Percentiles rank a stretch among this genome's conserved stretches.
phyloP scores from a whole-genome alignment of 2,888 invertebrate genomes.

The Agelastica alni region DNA sequence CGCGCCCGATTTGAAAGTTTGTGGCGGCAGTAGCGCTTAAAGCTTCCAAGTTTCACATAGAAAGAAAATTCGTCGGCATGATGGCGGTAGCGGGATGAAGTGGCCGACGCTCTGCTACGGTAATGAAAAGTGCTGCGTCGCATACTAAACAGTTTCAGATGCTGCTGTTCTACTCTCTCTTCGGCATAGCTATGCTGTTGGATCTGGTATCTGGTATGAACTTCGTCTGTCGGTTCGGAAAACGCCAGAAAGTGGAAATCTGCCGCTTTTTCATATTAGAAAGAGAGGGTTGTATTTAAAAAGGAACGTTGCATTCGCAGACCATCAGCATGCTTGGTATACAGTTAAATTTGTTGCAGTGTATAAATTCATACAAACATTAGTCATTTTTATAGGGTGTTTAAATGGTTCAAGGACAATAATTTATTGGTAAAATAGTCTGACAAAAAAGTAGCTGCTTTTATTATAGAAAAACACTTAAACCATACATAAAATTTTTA shows the following conservation, averaged over 20 bases:
- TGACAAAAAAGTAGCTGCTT: no score
- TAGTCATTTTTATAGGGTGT: no score
- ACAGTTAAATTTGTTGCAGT: no score
- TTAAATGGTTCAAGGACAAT: no score
- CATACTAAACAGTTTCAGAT: slow-evolving; percentile 60
- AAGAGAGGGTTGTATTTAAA: not conserved
- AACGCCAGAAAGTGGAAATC: slow-evolving; percentile 13
- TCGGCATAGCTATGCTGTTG: slow-evolving; percentile 1
- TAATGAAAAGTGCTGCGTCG: slow-evolving; percentile 66
- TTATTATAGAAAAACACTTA: no score
- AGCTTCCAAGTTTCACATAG: slow-evolving; percentile 40
- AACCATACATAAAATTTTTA: no score
- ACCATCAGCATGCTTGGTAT: no score
- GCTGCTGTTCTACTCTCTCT: not conserved
- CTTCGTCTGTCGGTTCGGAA: slow-evolving; percentile 1
- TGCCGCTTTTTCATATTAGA: slow-evolving; percentile 9
- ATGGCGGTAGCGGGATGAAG: slow-evolving; percentile 44
- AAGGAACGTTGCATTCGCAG: no score
- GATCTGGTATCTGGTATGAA: not conserved
- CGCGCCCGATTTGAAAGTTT: not conserved
- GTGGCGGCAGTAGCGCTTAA: slow-evolving; percentile 3
- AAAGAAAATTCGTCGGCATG: slow-evolving; percentile 23
- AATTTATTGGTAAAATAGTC: no score
- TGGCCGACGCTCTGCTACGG: slow-evolving; percentile 57
- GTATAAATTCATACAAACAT: no score